Evolutionary conservation across 2,797 vertebrate genomes (phyloP).

Genomic region (Loriculus beryllinus): DNA sequence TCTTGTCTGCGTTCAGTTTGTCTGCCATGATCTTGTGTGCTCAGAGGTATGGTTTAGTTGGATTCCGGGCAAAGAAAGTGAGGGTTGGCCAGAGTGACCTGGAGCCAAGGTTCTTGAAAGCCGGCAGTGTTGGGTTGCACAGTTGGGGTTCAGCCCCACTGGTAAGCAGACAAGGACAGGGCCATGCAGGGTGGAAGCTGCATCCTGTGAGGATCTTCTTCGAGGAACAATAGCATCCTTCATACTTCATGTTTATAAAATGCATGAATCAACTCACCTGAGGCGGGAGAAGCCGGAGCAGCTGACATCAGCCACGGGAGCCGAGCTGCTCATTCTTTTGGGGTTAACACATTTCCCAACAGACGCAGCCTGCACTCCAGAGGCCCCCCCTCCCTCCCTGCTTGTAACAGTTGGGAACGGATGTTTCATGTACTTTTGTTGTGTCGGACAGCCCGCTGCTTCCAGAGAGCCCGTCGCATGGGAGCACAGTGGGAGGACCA

Average conservation of each 20-base stretch:
- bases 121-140: not conserved
- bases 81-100: not conserved
- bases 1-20: not conserved
- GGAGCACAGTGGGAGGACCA: not conserved
- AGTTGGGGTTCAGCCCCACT: not conserved
- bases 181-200: not conserved
- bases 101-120: not conserved
- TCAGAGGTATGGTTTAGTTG: not conserved
- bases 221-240: constrained; percentile 21
- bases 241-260: not conserved
- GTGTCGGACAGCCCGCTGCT: not conserved
- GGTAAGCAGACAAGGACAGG: not conserved
- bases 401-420: accelerated
- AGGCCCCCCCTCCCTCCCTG: not conserved
- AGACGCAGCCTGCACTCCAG: accelerated
- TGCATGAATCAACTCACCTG: constrained; percentile 43
- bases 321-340: not conserved
- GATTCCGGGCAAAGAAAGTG: not conserved
- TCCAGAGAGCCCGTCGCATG: accelerated
- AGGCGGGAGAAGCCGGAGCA: constrained; percentile 24
- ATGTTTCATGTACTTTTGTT: not conserved
- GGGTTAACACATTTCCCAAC: not conserved
- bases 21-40: not conserved
- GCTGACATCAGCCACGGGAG: not conserved
- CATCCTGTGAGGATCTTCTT: constrained; percentile 8